These are phyloP conservation scores for Achlya flavicornis DNA, from an alignment of 2,888 invertebrate species.

Conservation along the genomic window DNA sequence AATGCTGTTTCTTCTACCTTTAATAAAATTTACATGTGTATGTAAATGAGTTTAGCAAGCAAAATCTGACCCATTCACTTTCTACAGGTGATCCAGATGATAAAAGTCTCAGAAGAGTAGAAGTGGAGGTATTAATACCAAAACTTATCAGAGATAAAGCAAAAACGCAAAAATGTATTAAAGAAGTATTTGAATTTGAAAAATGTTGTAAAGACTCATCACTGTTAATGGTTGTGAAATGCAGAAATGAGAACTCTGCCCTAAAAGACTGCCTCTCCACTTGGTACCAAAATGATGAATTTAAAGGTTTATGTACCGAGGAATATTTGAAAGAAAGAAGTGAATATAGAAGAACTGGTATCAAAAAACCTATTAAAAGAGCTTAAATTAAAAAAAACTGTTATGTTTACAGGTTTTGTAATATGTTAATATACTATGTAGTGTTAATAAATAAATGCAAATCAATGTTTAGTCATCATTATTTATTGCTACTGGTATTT, in stretches of 20 bases:
- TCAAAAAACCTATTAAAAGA: constrained; percentile 83
- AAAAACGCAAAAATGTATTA: constrained; percentile 89
- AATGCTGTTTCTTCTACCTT: too few relatives aligned
- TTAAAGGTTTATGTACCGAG: constrained; percentile 88
- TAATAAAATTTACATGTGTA: too few relatives aligned
- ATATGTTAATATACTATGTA: constrained; percentile 30
- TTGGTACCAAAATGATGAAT: constrained; percentile 92
- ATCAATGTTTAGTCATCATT: constrained; percentile 61
- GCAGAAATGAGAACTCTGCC: constrained; percentile 87
- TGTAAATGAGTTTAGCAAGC: too few relatives aligned
- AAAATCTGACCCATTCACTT: not conserved
- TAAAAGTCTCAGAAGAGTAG: constrained; percentile 92
- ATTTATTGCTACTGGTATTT: constrained; percentile 71
- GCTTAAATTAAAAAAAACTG: constrained; percentile 40
- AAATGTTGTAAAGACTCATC: constrained; percentile 89
- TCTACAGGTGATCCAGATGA: constrained; percentile 93
- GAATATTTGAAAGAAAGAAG: constrained; percentile 92
- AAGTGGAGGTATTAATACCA: constrained; percentile 93
- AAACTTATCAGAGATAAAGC: constrained; percentile 94
- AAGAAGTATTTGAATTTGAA: constrained; percentile 88
- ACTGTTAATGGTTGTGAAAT: constrained; percentile 88
- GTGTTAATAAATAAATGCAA: constrained; percentile 54
- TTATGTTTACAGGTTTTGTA: constrained; percentile 16
- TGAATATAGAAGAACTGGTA: constrained; percentile 92
- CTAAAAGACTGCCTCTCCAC: constrained; percentile 88